Percentiles rank a stretch among this genome's conserved stretches.
Evolutionary conservation across 2,888 invertebrate species (phyloP).

Genomic region (Chloromyia formosa): DNA sequence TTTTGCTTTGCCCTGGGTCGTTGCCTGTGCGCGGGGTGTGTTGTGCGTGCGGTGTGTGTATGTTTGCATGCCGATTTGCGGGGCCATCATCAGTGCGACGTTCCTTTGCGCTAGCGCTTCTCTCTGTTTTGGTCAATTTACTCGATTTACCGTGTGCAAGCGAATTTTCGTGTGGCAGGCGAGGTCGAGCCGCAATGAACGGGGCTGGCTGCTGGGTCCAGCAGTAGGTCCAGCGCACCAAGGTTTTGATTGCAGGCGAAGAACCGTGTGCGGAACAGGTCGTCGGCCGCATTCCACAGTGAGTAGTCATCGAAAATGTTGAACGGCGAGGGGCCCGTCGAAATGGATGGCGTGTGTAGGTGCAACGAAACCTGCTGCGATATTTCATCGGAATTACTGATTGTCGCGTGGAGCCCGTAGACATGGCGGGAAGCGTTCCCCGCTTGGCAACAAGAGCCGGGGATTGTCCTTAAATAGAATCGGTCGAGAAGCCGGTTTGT

Average conservation of each 20-base stretch:
- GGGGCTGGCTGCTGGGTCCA: neutral
- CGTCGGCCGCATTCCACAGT: conserved; percentile 30
- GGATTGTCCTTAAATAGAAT: neutral
- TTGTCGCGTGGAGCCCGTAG: neutral
- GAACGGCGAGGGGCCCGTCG: neutral
- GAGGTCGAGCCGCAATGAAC: neutral
- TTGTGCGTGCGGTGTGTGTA: too few relatives aligned
- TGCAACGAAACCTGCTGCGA: neutral
- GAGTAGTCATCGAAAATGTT: conserved; percentile 23
- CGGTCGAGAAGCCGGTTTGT: neutral
- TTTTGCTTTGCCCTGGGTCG: conserved; percentile 20
- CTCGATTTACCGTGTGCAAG: conserved; percentile 32
- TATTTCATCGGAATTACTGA: neutral
- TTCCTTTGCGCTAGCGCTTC: conserved; percentile 17
- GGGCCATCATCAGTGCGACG: neutral
- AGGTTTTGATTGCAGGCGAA: neutral
- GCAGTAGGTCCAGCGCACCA: neutral
- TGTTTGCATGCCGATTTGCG: too few relatives aligned
- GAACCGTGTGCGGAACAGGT: conserved; percentile 30
- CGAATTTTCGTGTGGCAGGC: neutral
- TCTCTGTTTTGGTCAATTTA: conserved; percentile 40
- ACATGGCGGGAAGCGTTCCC: neutral
- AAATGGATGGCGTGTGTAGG: neutral
- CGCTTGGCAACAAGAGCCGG: neutral
- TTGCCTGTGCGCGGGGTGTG: too few relatives aligned